Base-by-base conservation (phyloP, 37 sponge, comb jelly and placozoan species). In the Diacarnus erythraeanus region DNA sequence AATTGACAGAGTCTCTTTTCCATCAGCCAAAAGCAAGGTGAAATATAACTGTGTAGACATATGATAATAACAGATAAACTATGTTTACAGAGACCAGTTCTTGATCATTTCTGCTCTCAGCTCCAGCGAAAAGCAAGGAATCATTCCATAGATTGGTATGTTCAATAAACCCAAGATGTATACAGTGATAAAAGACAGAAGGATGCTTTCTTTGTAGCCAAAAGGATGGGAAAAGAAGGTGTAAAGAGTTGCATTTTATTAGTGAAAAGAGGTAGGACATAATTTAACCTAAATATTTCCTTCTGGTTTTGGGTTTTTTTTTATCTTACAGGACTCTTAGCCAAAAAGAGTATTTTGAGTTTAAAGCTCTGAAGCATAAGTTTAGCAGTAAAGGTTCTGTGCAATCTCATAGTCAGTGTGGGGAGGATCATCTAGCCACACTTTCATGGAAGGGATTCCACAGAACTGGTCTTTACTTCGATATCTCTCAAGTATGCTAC, bases 381-480 rank as follows among this genome's bases (percentile, higher is more conserved):
- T 69, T 82, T 64, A 42, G 72, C 29, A n/a, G 42, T 15, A 8
- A 6, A 17, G 35, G 42, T 71, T 31, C 66, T 31, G 66, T 17
- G 17, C 2, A 5, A 17, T 6, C 34, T 3, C 66, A 65, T 30
- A 30, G 66, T 3, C 9, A 6, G 34, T 6, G 27, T 65, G 66
- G 34, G 12, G 66, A 65, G 29, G 44, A 77, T 9, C 22, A 39
- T 26, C 26, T 37, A 33, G 29, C 22, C 33, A n/a, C 34, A 8
- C 2, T 51, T 56, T 33, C 57, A 56, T 69, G 54, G 34, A 79
- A 17, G 27, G 66, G 57, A 29, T 87, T 23, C 30, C 51, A 58
- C 34, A 65, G 38, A 35, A 85, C 80, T 12, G 93, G 93, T 5
- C 39, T 92, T 1, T 74, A 79, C 57, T 77, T 76, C 9, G 93